phyloP scores from a whole-genome alignment of 2,113 vertebrate species.

The Corydoras sp. region DNA sequence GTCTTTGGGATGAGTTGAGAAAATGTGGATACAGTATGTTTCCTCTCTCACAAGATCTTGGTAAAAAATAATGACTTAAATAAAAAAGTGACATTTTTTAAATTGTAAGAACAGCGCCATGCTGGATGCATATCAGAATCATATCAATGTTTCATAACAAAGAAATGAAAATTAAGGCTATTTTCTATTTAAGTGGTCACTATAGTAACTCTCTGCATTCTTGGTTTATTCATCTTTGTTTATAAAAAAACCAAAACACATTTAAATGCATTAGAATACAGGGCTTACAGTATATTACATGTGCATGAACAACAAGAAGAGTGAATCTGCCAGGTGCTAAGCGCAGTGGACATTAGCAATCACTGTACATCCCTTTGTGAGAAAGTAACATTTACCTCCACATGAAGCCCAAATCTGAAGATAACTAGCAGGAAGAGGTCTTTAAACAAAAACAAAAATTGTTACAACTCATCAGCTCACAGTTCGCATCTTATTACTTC shows the following conservation, averaged over 20 bases:
- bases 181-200: too few relatives aligned
- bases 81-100: too few relatives aligned
- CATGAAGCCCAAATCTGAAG: slow-evolving; percentile 42
- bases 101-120: too few relatives aligned
- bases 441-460: slow-evolving; percentile 45
- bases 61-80: too few relatives aligned
- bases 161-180: too few relatives aligned
- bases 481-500: slow-evolving; percentile 7
- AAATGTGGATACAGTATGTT: too few relatives aligned
- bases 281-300: neutral
- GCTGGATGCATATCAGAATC: too few relatives aligned
- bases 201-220: too few relatives aligned
- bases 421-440: slow-evolving; percentile 45
- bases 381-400: slow-evolving; percentile 46
- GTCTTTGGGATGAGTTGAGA: too few relatives aligned
- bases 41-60: too few relatives aligned
- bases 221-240: too few relatives aligned
- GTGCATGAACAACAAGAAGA: neutral
- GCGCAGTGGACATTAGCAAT: slow-evolving; percentile 31
- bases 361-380: slow-evolving; percentile 29
- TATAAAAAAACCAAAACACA: neutral
- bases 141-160: too few relatives aligned
- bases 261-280: slow-evolving; percentile 3
- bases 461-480: slow-evolving; percentile 22
- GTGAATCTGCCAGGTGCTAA: slow-evolving; percentile 29